These are phyloP conservation scores for Aix galericulata DNA, from an alignment of 2,113 vertebrate genomes.

Conservation along the genomic window DNA sequence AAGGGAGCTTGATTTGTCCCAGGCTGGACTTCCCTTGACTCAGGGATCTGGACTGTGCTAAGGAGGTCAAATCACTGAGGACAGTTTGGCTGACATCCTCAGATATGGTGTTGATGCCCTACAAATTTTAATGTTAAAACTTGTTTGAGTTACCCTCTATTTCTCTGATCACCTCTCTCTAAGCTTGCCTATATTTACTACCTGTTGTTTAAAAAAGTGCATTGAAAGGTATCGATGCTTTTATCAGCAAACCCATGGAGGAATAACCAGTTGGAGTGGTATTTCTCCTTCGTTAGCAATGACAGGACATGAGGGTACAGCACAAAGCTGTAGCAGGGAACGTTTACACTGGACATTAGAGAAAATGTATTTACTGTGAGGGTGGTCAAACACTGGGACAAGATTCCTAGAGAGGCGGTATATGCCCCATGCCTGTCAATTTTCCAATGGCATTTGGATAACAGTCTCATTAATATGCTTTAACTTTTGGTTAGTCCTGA, in stretches of 20 bases:
- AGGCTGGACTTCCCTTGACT: background rate
- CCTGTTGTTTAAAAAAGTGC: background rate
- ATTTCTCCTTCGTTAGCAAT: no score
- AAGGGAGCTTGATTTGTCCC: background rate
- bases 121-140: background rate
- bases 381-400: no score
- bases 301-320: no score
- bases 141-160: background rate
- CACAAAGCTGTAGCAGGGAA: no score
- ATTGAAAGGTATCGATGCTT: background rate
- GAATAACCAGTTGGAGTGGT: background rate
- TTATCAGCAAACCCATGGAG: background rate
- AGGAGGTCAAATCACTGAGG: background rate
- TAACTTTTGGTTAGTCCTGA: no score
- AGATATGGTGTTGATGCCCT: background rate
- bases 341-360: no score
- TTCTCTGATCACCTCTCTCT: background rate
- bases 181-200: background rate
- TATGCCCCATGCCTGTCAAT: no score
- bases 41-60: background rate
- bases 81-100: background rate
- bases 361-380: no score
- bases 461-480: no score
- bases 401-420: no score
- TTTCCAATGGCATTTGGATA: no score